phyloP scores from a whole-genome alignment of 2,888 invertebrate species.

The Polia nebulosa region DNA sequence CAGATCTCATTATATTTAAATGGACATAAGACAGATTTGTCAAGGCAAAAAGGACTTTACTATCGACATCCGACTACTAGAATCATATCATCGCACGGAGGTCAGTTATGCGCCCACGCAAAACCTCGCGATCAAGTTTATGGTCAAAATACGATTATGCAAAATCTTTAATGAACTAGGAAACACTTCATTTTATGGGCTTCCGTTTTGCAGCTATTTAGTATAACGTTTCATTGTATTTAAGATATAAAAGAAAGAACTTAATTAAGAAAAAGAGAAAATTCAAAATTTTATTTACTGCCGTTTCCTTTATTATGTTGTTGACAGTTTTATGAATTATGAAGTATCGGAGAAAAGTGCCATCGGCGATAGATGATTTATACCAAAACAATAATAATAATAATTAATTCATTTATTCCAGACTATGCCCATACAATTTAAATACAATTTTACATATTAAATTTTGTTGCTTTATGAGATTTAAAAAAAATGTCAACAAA shows the following conservation, averaged over 20 bases:
- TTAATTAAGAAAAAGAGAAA: slow-evolving; percentile 10
- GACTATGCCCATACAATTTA: too few species aligned
- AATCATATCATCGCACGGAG: slow-evolving; percentile 24
- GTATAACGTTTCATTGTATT: slow-evolving; percentile 7
- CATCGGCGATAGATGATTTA: neutral
- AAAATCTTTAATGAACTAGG: slow-evolving; percentile 52
- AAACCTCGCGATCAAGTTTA: slow-evolving; percentile 67
- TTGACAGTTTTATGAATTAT: slow-evolving; percentile 46
- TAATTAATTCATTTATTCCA: too few species aligned
- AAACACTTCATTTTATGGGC: slow-evolving; percentile 39
- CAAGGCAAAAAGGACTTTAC: slow-evolving; percentile 6
- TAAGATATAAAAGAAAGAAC: neutral
- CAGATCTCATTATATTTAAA: neutral
- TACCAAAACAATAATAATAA: too few species aligned
- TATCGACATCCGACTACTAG: neutral
- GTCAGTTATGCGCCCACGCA: slow-evolving; percentile 70
- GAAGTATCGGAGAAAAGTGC: neutral
- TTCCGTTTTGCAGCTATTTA: slow-evolving; percentile 51
- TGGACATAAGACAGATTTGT: neutral
- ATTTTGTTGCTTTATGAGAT: too few species aligned
- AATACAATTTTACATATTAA: too few species aligned
- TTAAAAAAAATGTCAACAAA: too few species aligned
- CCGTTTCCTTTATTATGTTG: slow-evolving; percentile 22
- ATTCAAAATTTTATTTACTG: slow-evolving; percentile 15
- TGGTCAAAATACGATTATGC: slow-evolving; percentile 62